Evolutionary conservation across 1,140 invertebrate genomes (phyloP).

Genomic region (Calliphora vicina): DNA sequence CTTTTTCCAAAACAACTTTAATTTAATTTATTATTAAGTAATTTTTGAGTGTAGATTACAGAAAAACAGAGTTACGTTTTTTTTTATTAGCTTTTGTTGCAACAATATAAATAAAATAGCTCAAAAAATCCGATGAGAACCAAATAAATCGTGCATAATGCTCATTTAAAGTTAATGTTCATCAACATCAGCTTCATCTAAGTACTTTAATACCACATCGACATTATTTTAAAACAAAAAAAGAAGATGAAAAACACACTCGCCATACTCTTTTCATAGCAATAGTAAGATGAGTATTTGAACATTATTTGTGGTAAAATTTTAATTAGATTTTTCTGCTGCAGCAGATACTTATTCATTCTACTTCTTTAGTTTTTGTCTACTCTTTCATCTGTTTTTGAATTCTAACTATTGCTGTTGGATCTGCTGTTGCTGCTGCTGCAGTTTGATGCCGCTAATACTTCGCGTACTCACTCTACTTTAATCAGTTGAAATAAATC

Average conservation of each 20-base stretch:
- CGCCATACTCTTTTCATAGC: neutral
- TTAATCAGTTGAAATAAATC: constrained; percentile 34
- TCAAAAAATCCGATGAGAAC: neutral
- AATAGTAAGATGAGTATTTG: neutral
- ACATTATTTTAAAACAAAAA: neutral
- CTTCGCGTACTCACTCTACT: constrained; percentile 10
- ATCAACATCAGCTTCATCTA: neutral
- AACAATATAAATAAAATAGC: neutral
- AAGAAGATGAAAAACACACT: neutral
- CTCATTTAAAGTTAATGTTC: neutral
- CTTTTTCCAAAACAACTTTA: too few relatives aligned
- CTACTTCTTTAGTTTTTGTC: neutral
- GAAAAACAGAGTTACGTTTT: too few relatives aligned
- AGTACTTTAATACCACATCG: neutral
- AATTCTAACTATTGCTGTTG: too few relatives aligned
- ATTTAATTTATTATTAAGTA: too few relatives aligned
- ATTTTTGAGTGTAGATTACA: too few relatives aligned
- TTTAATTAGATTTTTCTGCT: constrained; percentile 13
- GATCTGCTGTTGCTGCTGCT: too few relatives aligned
- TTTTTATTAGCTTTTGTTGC: neutral
- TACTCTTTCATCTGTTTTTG: too few relatives aligned
- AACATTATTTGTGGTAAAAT: constrained; percentile 6
- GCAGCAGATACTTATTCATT: neutral
- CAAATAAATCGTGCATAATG: constrained; percentile 9
- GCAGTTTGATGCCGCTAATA: neutral